Evolutionary conservation across 2,888 invertebrate genomes (phyloP).

Genomic region (Ferrisia virgata): DNA sequence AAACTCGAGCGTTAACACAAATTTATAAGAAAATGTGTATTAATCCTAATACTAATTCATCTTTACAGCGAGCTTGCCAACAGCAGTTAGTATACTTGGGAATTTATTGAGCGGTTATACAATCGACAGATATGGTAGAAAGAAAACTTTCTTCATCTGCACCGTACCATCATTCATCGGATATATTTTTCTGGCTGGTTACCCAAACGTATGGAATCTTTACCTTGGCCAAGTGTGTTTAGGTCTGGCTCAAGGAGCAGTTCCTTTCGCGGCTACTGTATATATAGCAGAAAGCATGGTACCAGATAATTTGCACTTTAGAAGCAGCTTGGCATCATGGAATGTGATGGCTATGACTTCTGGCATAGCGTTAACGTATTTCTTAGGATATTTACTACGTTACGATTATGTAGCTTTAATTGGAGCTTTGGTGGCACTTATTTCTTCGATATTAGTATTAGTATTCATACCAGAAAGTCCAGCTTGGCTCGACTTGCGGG

Average conservation of each 20-base stretch:
- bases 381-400: conserved; percentile 57
- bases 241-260: conserved; percentile 54
- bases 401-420: conserved; percentile 51
- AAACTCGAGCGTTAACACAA: not conserved
- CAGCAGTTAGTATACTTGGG: conserved; percentile 59
- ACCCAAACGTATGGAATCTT: conserved; percentile 49
- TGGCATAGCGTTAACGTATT: conserved; percentile 58
- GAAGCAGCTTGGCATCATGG: conserved; percentile 60
- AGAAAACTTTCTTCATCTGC: conserved; percentile 55
- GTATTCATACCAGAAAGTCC: conserved; percentile 59
- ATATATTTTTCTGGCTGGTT: conserved; percentile 57
- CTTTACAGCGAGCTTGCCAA: conserved; percentile 58
- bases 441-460: conserved; percentile 54
- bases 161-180: conserved; percentile 57
- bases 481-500: conserved; percentile 57
- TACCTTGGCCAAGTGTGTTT: conserved; percentile 52
- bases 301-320: conserved; percentile 50
- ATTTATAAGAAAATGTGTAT: too few species aligned
- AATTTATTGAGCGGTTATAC: conserved; percentile 57
- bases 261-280: conserved; percentile 58
- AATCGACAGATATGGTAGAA: conserved; percentile 58
- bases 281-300: conserved; percentile 57
- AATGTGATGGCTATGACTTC: conserved; percentile 57
- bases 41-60: too few species aligned
- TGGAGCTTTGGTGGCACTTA: conserved; percentile 53